Evolutionary conservation across 2,797 vertebrate genomes (phyloP).

Genomic region (Apodemus agrarius): DNA sequence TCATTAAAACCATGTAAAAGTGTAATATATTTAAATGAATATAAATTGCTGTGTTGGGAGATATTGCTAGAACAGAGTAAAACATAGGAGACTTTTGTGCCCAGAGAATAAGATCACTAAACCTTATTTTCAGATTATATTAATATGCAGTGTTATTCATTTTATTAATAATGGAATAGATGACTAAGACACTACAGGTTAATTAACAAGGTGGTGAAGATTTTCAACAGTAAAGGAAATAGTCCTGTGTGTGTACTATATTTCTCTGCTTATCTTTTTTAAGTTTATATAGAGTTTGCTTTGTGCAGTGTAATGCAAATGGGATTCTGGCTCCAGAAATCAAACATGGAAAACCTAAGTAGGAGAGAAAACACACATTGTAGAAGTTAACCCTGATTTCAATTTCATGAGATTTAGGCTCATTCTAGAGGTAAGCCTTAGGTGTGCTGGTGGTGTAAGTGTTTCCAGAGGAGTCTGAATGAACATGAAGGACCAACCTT

Average conservation of each 20-base stretch:
- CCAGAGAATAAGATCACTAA: constrained; percentile 32
- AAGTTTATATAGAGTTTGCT: constrained; percentile 11
- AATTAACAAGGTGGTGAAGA: constrained; percentile 9
- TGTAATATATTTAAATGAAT: constrained; percentile 54
- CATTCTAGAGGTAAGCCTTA: background rate
- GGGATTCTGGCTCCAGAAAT: constrained; percentile 13
- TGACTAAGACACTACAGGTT: constrained; percentile 29
- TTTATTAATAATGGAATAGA: constrained; percentile 25
- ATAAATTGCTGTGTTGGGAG: constrained; percentile 14
- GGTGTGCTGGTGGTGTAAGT: background rate
- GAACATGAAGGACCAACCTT: background rate
- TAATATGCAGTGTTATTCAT: background rate
- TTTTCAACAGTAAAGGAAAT: background rate
- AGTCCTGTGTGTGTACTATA: background rate
- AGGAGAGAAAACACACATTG: background rate
- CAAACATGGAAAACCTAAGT: constrained; percentile 39
- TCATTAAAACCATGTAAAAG: constrained; percentile 36
- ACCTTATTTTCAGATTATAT: constrained; percentile 22
- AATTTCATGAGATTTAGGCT: background rate
- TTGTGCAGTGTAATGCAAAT: constrained; percentile 25
- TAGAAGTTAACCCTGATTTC: background rate
- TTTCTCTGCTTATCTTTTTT: background rate
- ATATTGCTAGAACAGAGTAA: background rate
- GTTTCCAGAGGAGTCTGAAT: background rate
- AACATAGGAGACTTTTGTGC: constrained; percentile 4